Evolutionary conservation across 2,113 vertebrate genomes (phyloP).

Genomic region (Rhinolophus sinicus): DNA sequence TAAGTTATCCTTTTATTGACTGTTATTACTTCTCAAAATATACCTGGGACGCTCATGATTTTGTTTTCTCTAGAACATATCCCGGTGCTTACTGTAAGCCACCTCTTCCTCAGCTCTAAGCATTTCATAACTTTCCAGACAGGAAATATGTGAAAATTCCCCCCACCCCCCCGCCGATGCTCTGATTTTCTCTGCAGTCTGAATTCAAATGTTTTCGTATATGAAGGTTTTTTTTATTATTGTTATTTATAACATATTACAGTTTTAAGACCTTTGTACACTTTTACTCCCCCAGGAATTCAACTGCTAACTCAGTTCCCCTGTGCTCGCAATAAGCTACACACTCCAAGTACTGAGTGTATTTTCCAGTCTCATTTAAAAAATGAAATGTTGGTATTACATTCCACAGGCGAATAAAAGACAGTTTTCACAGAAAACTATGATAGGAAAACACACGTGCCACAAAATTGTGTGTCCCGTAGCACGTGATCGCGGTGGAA

Average conservation of each 20-base stretch:
- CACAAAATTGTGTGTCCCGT: neutral
- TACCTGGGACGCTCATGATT: neutral
- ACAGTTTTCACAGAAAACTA: neutral
- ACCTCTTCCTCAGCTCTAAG: neutral
- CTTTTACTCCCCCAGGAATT: neutral
- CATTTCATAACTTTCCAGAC: neutral
- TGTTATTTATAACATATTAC: neutral
- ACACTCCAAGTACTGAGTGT: neutral
- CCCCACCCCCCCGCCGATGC: too few species aligned
- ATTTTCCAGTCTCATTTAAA: constrained; percentile 23
- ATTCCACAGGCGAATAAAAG: neutral
- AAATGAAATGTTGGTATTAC: neutral
- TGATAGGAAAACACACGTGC: neutral
- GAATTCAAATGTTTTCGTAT: neutral
- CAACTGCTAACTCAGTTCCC: neutral
- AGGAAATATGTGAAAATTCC: neutral
- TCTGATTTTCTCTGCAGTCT: neutral
- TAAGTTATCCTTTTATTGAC: neutral
- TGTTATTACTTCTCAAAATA: neutral
- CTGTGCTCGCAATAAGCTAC: neutral
- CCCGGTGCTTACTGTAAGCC: neutral
- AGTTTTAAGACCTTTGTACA: neutral
- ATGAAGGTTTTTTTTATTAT: neutral
- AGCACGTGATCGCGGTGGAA: neutral
- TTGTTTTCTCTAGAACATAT: neutral